Evolutionary conservation across 2,113 vertebrate species (phyloP), one percentile per base, ranked within the genome.

Genomic region (Cinclus cinclus): DNA sequence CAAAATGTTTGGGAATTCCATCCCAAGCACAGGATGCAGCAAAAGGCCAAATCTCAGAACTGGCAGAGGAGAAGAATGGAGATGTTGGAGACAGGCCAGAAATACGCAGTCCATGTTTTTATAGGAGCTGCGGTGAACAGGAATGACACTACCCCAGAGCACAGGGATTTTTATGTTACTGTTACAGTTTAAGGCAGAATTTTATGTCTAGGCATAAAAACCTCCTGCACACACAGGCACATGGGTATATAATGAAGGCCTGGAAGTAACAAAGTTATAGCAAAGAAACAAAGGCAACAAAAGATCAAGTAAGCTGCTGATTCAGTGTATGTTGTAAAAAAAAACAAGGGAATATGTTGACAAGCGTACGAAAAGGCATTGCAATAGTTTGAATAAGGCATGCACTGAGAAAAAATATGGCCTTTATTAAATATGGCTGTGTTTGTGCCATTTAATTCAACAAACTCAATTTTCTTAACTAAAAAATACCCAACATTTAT

Each of bases 191-290:
- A 68, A 79, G 33, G 44, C 46, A 68, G 9, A 11, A 47, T 83
- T 93, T 82, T 75, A 65, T 37, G 4, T 17, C 41, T 19, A 30
- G 6, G 0, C 19, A 33, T 65, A 53, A 81, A 65, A 62, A 56
- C 6, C 15, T 39, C 18, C 22, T 5, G 3, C 11, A 2, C 13
- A 39, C 20, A 28, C 13, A 15, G 15, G 9, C 15, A 15, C 14
- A 35, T 6, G 1, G 1, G n/a, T 65, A 58, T 16, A 39, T 24
- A 0, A 0, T 10, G 52, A 79, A 83, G 33, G 69, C 27, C n/a
- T 93, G 55, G 37, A 90, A 85, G 15, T 47, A 83, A 39, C 19
- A 62, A 25, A 14, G 13, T 44, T 87, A 21, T 18, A 62, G 30
- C 49, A 82, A 20, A 73, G 30, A 89, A 64, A 46, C 4, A 65